Evolutionary conservation across 2,113 vertebrate species (phyloP).

Genomic region (Gasterosteus nipponicus): DNA sequence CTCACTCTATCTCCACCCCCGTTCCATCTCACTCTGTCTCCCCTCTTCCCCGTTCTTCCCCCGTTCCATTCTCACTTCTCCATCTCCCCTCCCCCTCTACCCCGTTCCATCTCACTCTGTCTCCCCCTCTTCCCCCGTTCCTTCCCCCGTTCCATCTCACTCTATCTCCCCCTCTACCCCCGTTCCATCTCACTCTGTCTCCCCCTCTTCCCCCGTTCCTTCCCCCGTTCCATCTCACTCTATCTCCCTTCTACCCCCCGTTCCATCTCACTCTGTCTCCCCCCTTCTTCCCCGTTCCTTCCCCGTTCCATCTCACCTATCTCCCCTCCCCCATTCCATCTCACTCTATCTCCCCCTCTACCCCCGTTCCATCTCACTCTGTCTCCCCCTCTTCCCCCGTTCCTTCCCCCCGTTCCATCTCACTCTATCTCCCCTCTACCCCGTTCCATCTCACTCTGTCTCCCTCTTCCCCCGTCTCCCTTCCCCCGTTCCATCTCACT

Average conservation of each 20-base stretch:
- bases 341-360: neutral
- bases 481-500: neutral
- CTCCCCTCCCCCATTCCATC: neutral
- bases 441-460: neutral
- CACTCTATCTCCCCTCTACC: neutral
- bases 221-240: neutral
- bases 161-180: neutral
- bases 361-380: no score
- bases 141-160: neutral
- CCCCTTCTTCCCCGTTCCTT: neutral
- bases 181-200: constrained; percentile 3
- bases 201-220: no score
- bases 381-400: neutral
- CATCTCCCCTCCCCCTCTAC: neutral
- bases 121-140: no score
- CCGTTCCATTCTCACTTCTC: neutral
- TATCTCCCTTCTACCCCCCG: neutral
- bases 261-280: constrained; percentile 3
- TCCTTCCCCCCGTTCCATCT: no score
- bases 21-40: constrained; percentile 2
- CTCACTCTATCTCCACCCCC: constrained; percentile 2
- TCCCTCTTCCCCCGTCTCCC: no score
- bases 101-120: neutral
- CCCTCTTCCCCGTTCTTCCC: no score
- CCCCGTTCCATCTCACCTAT: neutral